Conservation (phyloP, 2,888 invertebrate genomes). For the Leptinotarsa haldemani region DNA sequence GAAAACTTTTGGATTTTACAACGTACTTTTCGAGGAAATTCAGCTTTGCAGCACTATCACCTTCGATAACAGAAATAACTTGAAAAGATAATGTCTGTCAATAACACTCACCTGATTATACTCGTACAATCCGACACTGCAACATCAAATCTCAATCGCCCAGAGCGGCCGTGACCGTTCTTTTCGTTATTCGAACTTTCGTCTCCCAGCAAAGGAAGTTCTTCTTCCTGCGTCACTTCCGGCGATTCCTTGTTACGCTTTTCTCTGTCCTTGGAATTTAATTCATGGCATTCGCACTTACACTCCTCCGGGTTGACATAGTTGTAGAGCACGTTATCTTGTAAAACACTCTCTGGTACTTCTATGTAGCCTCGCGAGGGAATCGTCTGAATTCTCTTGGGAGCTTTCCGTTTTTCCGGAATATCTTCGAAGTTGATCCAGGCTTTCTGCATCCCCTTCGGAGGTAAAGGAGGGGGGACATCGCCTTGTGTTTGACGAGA, state of each 20-base stretch:
- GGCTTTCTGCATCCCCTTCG: constrained; percentile 67
- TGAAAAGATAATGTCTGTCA: background rate
- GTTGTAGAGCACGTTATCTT: constrained; percentile 72
- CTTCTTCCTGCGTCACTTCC: constrained; percentile 64
- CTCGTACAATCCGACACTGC: constrained; percentile 62
- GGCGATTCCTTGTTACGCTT: constrained; percentile 43
- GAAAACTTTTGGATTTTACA: too few species aligned
- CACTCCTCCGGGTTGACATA: constrained; percentile 91
- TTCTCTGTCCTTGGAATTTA: constrained; percentile 60
- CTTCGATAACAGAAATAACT: too few species aligned
- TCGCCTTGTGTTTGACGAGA: constrained; percentile 44
- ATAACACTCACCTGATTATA: constrained; percentile 60
- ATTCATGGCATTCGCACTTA: constrained; percentile 87
- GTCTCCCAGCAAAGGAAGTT: constrained; percentile 68
- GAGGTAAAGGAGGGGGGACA: constrained; percentile 67
- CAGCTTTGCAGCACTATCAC: too few species aligned
- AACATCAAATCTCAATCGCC: constrained; percentile 59
- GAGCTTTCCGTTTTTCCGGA: constrained; percentile 83
- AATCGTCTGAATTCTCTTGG: constrained; percentile 85
- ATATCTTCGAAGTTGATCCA: constrained; percentile 92
- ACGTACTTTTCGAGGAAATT: too few species aligned
- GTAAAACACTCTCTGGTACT: constrained; percentile 64
- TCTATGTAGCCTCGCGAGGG: constrained; percentile 71
- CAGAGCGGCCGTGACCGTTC: constrained; percentile 52
- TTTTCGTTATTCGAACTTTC: constrained; percentile 62